A percentile compares a stretch with the other conserved stretches of the same genome.
These are phyloP conservation scores for Tetheella fluctuosa DNA, from an alignment of 2,888 invertebrate species.

Conservation along the genomic window DNA sequence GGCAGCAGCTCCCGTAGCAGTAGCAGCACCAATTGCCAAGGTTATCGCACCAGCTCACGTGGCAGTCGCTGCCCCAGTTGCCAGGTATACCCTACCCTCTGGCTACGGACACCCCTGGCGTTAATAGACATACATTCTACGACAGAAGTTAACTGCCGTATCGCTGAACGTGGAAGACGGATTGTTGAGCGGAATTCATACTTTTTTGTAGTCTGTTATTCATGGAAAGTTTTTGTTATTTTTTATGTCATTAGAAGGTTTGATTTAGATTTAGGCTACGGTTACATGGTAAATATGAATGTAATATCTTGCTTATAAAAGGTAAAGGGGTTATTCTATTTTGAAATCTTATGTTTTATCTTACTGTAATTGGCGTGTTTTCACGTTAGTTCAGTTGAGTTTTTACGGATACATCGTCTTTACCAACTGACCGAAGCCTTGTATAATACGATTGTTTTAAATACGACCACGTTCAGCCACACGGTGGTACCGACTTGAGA, in stretches of 20 bases:
- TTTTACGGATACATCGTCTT: constrained; percentile 29
- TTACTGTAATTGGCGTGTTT: not conserved
- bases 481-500: constrained; percentile 42
- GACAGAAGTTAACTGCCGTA: constrained; percentile 34
- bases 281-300: constrained; percentile 42
- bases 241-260: not conserved
- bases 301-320: constrained; percentile 15
- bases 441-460: constrained; percentile 17
- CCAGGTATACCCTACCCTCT: constrained; percentile 44
- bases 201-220: constrained; percentile 3
- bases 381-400: not conserved
- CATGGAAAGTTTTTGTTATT: not conserved
- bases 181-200: constrained; percentile 18
- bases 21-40: constrained; percentile 56
- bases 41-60: constrained; percentile 61
- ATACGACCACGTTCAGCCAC: constrained; percentile 49
- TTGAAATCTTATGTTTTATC: not conserved
- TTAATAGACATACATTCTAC: constrained; percentile 41
- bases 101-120: constrained; percentile 65
- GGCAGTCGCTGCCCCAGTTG: constrained; percentile 61
- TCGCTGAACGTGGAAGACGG: constrained; percentile 40
- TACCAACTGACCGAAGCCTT: constrained; percentile 45
- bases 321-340: constrained; percentile 2
- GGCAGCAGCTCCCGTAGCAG: constrained; percentile 50
- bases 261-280: constrained; percentile 30